Conservation (phyloP, 2,797 vertebrate genomes). For the Channallabes apus region DNA sequence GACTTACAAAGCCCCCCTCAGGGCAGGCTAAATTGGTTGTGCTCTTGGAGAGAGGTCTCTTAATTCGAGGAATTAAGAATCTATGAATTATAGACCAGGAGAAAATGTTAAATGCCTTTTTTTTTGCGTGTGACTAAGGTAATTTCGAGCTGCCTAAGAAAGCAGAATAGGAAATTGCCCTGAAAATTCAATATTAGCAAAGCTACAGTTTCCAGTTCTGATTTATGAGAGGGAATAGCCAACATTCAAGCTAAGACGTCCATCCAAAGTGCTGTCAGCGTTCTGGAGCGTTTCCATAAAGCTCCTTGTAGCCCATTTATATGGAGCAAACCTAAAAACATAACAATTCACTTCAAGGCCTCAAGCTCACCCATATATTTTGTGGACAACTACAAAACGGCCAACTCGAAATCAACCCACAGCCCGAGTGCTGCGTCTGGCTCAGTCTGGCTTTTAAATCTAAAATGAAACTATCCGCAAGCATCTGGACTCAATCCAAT, state of each 20-base stretch:
- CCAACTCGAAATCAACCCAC: constrained; percentile 6
- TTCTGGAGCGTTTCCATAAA: constrained; percentile 25
- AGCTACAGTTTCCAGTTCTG: constrained; percentile 1
- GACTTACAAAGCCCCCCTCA: constrained; percentile 44
- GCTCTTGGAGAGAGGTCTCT: constrained; percentile 45
- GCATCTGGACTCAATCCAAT: constrained; percentile 34
- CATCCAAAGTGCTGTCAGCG: neutral
- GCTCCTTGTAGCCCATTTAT: constrained; percentile 13
- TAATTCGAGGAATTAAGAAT: constrained; percentile 47
- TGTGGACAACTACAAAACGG: constrained; percentile 18
- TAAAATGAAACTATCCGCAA: constrained; percentile 21
- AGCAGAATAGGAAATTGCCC: constrained; percentile 13
- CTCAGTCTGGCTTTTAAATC: constrained; percentile 30
- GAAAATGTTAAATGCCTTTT: constrained; percentile 36
- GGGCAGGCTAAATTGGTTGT: constrained; percentile 54
- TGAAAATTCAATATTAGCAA: constrained; percentile 37
- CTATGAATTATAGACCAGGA: constrained; percentile 52
- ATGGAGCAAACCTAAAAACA: constrained; percentile 19
- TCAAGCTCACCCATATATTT: constrained; percentile 20
- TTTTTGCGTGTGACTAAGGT: neutral
- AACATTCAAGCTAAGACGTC: neutral
- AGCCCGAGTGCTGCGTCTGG: constrained; percentile 24
- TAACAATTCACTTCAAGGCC: constrained; percentile 15
- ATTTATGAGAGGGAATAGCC: constrained; percentile 1
- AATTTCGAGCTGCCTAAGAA: constrained; percentile 14